Percentiles rank a stretch among this genome's conserved stretches.
These are phyloP conservation scores for Ennomos erosarius DNA, from an alignment of 2,888 invertebrate species.

Conservation along the genomic window DNA sequence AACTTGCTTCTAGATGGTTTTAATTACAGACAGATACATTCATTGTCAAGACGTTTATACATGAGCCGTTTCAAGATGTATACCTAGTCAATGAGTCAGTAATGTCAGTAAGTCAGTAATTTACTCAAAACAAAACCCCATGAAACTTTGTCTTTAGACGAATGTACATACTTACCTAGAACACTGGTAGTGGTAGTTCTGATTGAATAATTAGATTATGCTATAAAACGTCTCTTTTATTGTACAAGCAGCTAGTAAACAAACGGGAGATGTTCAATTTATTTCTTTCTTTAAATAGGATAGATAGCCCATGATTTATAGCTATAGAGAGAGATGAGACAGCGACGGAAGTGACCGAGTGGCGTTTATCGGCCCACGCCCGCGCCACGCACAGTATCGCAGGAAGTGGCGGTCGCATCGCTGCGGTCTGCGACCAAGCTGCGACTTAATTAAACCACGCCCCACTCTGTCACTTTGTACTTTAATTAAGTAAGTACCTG, in stretches of 20 bases:
- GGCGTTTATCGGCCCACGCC: constrained; percentile 64
- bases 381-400: constrained; percentile 58
- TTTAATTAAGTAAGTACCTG: too few relatives aligned
- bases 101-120: too few relatives aligned
- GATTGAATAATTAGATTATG: too few relatives aligned
- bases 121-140: too few relatives aligned
- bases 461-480: constrained; percentile 34
- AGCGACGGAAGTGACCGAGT: constrained; percentile 53
- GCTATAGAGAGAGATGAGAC: constrained; percentile 46
- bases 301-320: constrained; percentile 30
- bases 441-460: constrained; percentile 41
- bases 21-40: constrained; percentile 20
- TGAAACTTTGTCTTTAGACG: too few relatives aligned
- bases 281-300: too few relatives aligned
- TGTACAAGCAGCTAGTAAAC: constrained; percentile 10
- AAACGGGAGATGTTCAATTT: constrained; percentile 17
- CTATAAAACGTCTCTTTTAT: neutral
- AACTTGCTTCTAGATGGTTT: constrained; percentile 34
- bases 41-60: constrained; percentile 14
- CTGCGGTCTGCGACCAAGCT: too few relatives aligned
- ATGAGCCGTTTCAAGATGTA: too few relatives aligned
- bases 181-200: too few relatives aligned
- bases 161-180: too few relatives aligned
- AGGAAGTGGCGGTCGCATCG: constrained; percentile 68
- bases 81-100: too few relatives aligned